Evolutionary conservation across 2,888 invertebrate genomes (phyloP).

Genomic region (Ctena decussata): DNA sequence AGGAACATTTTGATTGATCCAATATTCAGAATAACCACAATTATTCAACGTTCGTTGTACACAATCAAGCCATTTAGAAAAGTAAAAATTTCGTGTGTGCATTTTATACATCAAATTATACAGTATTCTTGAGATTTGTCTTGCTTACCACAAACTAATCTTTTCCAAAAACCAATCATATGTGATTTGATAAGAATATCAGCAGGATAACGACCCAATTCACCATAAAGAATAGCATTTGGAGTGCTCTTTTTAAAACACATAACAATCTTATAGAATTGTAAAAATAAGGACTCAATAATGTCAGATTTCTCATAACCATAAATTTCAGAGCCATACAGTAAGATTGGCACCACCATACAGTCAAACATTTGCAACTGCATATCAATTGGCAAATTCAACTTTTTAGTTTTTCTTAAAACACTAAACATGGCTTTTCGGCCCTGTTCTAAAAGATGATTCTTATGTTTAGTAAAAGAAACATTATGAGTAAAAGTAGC

Average conservation of each 20-base stretch:
- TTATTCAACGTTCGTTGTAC: not conserved
- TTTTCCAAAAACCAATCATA: conserved; percentile 5
- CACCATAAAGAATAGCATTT: not conserved
- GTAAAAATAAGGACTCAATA: conserved; percentile 1
- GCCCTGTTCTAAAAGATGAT: not conserved
- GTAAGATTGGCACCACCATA: not conserved
- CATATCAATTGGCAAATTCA: conserved; percentile 3
- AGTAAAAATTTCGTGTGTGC: not conserved
- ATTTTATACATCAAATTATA: not conserved
- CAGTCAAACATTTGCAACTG: not conserved
- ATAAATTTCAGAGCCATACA: conserved; percentile 1
- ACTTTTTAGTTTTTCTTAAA: conserved; percentile 6
- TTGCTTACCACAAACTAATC: not conserved
- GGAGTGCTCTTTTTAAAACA: not conserved
- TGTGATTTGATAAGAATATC: not conserved
- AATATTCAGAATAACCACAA: conserved; percentile 3
- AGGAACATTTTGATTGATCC: not conserved
- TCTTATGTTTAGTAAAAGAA: not conserved
- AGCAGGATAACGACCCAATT: not conserved
- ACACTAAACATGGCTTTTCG: conserved; percentile 14
- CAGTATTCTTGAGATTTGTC: not conserved
- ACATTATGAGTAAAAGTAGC: not conserved
- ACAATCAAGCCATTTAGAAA: not conserved
- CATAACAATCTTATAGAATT: conserved; percentile 1
- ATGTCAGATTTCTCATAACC: not conserved